phyloP scores from a whole-genome alignment of 2,797 vertebrate genomes.

The Paramormyrops hopkinsi region DNA sequence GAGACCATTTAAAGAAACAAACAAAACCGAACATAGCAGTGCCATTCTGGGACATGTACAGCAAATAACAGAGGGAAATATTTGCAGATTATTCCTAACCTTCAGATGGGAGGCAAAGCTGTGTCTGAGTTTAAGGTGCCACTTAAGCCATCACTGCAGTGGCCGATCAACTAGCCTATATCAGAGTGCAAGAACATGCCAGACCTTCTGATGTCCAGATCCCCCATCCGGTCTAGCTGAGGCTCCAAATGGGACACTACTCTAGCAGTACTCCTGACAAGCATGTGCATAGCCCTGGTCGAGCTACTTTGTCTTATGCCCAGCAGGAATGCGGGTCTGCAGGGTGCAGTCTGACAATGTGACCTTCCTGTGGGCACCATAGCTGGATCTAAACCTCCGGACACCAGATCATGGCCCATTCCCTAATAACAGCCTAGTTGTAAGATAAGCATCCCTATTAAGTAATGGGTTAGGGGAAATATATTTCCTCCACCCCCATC shows the following conservation, averaged over 20 bases:
- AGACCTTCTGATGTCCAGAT: background rate
- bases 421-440: background rate
- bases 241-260: background rate
- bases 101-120: background rate
- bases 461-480: background rate
- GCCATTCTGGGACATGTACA: background rate
- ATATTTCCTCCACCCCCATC: background rate
- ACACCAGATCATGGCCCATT: conserved; percentile 3
- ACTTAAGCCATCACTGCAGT: background rate
- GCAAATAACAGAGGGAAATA: background rate
- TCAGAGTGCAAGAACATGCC: background rate
- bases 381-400: background rate
- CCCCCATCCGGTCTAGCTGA: background rate
- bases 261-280: background rate
- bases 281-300: background rate
- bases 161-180: background rate
- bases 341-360: background rate
- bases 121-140: background rate
- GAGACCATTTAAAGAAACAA: background rate
- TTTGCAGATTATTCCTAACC: background rate
- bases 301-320: background rate
- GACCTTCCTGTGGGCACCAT: background rate
- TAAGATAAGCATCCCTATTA: background rate
- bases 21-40: background rate
- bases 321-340: background rate